phyloP scores from a whole-genome alignment of 2,888 invertebrate genomes.

The Formica aserva region DNA sequence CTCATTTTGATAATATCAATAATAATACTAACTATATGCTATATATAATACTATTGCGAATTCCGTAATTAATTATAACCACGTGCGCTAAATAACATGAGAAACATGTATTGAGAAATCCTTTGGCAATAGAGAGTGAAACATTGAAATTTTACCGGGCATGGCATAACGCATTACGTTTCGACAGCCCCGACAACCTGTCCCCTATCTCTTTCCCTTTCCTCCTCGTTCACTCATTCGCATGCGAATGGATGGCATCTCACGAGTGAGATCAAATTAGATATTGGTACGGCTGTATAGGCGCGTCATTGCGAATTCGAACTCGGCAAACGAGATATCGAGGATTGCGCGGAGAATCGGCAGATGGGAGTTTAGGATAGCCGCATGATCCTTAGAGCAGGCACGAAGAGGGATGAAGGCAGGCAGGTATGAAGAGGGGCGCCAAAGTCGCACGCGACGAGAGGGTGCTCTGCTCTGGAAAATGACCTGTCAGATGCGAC shows the following conservation, averaged over 20 bases:
- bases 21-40: background rate
- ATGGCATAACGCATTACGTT: constrained; percentile 5
- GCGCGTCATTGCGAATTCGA: constrained; percentile 78
- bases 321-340: constrained; percentile 78
- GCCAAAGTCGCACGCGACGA: constrained; percentile 70
- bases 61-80: constrained; percentile 44
- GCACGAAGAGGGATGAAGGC: constrained; percentile 64
- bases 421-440: constrained; percentile 55
- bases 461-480: constrained; percentile 83
- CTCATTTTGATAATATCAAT: constrained; percentile 27
- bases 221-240: constrained; percentile 1
- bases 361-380: constrained; percentile 70
- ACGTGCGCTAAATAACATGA: constrained; percentile 5
- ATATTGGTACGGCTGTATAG: constrained; percentile 74
- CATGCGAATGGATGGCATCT: constrained; percentile 34
- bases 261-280: constrained; percentile 78
- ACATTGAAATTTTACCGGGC: constrained; percentile 23
- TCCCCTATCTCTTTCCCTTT: background rate
- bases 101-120: constrained; percentile 18
- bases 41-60: background rate
- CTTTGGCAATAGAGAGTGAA: background rate
- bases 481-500: constrained; percentile 85
- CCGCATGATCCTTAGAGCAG: constrained; percentile 72
- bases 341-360: constrained; percentile 74
- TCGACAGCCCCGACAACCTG: background rate